Conservation (phyloP, 2,888 invertebrate species). For the Euplagia quadripunctaria region DNA sequence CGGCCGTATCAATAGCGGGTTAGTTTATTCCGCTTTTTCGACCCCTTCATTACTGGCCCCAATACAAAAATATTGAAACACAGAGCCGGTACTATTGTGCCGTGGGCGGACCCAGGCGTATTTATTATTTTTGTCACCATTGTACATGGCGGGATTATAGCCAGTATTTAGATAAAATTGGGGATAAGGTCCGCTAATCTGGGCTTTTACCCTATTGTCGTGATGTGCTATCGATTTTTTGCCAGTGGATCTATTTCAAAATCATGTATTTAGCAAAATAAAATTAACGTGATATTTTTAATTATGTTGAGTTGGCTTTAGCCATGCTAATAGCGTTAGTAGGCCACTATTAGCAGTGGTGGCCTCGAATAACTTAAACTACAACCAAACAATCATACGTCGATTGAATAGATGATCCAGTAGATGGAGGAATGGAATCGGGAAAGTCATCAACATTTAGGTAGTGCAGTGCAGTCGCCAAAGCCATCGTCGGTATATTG, state of each 20-base stretch:
- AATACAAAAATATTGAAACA: slow-evolving; percentile 82
- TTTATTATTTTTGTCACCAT: slow-evolving; percentile 87
- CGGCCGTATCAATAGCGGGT: slow-evolving; percentile 73
- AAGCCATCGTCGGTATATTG: too few relatives aligned
- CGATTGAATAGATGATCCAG: too few relatives aligned
- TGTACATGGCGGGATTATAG: slow-evolving; percentile 81
- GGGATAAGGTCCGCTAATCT: slow-evolving; percentile 85
- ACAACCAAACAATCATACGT: too few relatives aligned
- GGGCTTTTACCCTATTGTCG: slow-evolving; percentile 69
- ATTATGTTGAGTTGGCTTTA: too few relatives aligned
- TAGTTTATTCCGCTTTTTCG: slow-evolving; percentile 74
- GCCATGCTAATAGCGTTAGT: too few relatives aligned
- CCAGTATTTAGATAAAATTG: slow-evolving; percentile 87
- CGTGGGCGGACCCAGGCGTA: slow-evolving; percentile 77
- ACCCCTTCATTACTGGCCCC: slow-evolving; percentile 78
- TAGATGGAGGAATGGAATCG: too few relatives aligned
- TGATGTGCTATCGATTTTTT: slow-evolving; percentile 74
- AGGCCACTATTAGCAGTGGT: too few relatives aligned
- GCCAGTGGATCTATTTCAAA: slow-evolving; percentile 7
- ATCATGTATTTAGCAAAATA: not conserved
- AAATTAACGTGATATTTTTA: not conserved
- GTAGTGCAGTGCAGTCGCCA: too few relatives aligned
- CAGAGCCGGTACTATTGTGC: slow-evolving; percentile 58
- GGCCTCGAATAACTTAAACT: too few relatives aligned
- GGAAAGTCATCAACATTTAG: too few relatives aligned